phyloP scores from a whole-genome alignment of 2,113 vertebrate genomes.

The Corydoras sp. region DNA sequence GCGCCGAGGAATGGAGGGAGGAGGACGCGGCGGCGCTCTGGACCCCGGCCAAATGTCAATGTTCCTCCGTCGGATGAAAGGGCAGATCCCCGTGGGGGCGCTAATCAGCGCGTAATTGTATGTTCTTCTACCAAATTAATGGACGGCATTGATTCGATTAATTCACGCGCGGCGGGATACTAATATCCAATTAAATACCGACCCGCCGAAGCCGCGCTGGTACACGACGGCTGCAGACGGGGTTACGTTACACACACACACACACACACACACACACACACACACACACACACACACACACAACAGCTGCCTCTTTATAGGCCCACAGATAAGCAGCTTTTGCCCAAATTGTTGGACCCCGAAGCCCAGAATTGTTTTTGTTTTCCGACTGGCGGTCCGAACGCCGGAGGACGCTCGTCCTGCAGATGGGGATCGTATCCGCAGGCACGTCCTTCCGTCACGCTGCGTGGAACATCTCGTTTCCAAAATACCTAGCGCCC shows the following conservation, averaged over 20 bases:
- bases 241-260: background rate
- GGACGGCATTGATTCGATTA: constrained; percentile 72
- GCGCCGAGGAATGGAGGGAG: constrained; percentile 36
- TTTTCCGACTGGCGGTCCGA: too few relatives aligned
- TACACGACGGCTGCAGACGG: constrained; percentile 55
- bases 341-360: too few relatives aligned
- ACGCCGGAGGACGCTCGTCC: too few relatives aligned
- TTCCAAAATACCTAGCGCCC: too few relatives aligned
- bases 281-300: constrained; percentile 4
- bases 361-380: too few relatives aligned
- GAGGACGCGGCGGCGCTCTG: constrained; percentile 54
- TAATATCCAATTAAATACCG: constrained; percentile 72
- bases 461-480: too few relatives aligned
- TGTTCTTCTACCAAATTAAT: constrained; percentile 77
- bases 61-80: constrained; percentile 71
- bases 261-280: constrained; percentile 13
- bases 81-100: constrained; percentile 65
- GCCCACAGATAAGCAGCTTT: background rate
- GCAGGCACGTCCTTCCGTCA: too few relatives aligned
- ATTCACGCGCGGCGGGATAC: constrained; percentile 70
- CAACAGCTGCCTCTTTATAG: background rate
- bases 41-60: constrained; percentile 67
- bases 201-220: constrained; percentile 41
- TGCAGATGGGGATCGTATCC: too few relatives aligned
- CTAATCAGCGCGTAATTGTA: constrained; percentile 74